A percentile compares a stretch with the other conserved stretches of the same genome.
phyloP scores from a whole-genome alignment of 2,888 invertebrate genomes.

The Synanthedon andrenaeformis region DNA sequence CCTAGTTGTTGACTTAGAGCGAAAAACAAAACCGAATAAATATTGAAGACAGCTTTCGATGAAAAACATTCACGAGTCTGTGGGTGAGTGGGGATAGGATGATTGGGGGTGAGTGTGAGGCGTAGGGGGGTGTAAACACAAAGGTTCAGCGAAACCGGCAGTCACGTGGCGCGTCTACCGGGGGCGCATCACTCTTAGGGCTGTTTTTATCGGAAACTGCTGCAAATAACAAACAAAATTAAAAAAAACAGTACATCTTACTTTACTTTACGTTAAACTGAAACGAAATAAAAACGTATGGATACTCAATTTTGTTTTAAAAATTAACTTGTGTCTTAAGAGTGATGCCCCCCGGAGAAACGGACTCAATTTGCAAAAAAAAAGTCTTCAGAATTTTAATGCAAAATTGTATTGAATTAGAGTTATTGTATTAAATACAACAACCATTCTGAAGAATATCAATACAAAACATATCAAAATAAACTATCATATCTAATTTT shows the following conservation, averaged over 20 bases:
- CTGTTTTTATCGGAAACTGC: conserved; percentile 18
- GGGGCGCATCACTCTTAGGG: conserved; percentile 69
- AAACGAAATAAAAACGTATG: no score
- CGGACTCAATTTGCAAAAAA: conserved; percentile 9
- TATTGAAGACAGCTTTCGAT: no score
- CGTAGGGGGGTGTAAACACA: conserved; percentile 49
- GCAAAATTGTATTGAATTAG: conserved; percentile 45
- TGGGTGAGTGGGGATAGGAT: conserved; percentile 14
- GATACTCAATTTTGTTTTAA: not conserved
- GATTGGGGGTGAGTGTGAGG: conserved; percentile 17
- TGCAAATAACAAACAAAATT: conserved; percentile 1
- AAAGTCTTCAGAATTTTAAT: conserved; percentile 7
- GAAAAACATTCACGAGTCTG: not conserved
- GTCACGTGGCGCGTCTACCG: conserved; percentile 67
- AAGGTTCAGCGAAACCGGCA: conserved; percentile 54
- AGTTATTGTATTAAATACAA: conserved; percentile 54
- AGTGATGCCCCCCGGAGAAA: conserved; percentile 53
- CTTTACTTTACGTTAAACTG: not conserved
- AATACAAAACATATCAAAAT: conserved; percentile 65
- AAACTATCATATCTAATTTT: conserved; percentile 34
- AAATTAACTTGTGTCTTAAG: conserved; percentile 25
- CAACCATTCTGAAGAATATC: conserved; percentile 68
- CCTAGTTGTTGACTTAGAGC: no score
- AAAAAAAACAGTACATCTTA: conserved; percentile 5
- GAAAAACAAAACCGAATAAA: no score